Conservation (phyloP, 2,113 vertebrate genomes). For the Rhinolophus ferrumequinum region DNA sequence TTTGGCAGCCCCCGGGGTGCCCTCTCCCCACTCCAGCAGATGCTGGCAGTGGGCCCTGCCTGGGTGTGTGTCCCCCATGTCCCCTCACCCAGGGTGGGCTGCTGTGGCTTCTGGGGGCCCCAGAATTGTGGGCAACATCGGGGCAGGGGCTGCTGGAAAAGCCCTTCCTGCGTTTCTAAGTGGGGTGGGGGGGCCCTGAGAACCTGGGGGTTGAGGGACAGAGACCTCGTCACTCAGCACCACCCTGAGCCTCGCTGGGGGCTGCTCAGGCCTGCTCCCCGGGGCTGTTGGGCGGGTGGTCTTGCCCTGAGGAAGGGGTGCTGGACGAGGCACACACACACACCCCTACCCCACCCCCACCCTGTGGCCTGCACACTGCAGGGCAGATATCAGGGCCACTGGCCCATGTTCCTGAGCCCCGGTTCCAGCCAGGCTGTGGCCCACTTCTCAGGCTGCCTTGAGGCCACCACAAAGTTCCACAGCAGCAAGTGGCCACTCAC, state of each 20-base stretch:
- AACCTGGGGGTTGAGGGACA: not conserved
- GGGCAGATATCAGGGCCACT: no score
- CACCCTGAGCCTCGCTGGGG: not conserved
- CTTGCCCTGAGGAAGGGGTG: not conserved
- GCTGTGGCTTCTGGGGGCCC: not conserved
- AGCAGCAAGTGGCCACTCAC: not conserved
- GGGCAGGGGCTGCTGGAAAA: no score
- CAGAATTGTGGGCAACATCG: not conserved
- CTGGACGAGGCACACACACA: not conserved
- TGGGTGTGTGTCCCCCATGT: fast-evolving
- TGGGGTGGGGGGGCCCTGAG: no score
- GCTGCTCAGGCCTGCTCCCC: no score
- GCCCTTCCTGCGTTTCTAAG: not conserved
- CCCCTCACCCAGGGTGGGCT: no score
- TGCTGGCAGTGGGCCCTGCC: not conserved
- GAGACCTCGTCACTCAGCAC: not conserved
- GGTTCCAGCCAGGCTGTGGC: not conserved
- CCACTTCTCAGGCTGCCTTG: not conserved
- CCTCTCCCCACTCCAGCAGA: not conserved
- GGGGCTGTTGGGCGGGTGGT: no score
- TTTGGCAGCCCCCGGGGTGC: not conserved
- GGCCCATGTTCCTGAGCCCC: no score
- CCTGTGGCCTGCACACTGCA: no score
- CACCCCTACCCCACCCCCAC: no score
- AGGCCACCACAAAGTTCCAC: not conserved